These are phyloP conservation scores for Ormyrus nitidulus DNA, from an alignment of 2,888 invertebrate species.

Conservation along the genomic window DNA sequence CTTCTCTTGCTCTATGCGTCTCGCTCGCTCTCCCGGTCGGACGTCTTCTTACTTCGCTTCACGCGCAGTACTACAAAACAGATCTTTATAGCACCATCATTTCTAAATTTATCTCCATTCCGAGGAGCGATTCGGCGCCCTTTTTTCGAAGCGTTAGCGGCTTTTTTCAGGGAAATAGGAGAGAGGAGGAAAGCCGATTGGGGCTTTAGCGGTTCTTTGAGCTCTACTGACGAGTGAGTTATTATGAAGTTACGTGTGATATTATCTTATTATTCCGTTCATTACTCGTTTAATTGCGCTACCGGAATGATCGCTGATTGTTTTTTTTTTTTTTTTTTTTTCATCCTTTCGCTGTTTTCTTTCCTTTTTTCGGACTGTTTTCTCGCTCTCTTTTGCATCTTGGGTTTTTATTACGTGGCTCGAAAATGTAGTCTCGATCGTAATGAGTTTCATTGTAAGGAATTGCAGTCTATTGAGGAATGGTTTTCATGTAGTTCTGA, in stretches of 20 bases:
- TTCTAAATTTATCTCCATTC: conserved; percentile 33
- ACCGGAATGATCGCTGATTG: neutral
- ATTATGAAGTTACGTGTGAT: neutral
- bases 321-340: neutral
- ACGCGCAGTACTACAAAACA: neutral
- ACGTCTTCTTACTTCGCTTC: neutral
- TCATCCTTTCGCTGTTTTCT: neutral
- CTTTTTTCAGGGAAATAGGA: neutral
- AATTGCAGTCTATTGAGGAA: no score
- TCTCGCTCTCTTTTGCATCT: neutral
- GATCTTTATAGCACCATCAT: neutral
- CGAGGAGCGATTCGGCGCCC: neutral
- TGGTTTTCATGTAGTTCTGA: no score
- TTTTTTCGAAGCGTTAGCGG: neutral
- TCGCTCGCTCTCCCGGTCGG: conserved; percentile 51
- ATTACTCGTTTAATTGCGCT: conserved; percentile 9
- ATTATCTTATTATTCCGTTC: conserved; percentile 39
- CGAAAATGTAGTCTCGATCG: neutral
- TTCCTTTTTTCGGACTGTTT: neutral
- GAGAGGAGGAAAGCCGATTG: neutral
- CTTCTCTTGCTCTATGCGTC: conserved; percentile 24
- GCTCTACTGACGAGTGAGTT: neutral
- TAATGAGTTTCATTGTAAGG: no score
- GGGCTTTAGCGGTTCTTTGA: neutral
- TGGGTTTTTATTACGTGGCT: no score